These are phyloP conservation scores for Mylabris sibirica DNA, from an alignment of 2,888 invertebrate species.

Conservation along the genomic window DNA sequence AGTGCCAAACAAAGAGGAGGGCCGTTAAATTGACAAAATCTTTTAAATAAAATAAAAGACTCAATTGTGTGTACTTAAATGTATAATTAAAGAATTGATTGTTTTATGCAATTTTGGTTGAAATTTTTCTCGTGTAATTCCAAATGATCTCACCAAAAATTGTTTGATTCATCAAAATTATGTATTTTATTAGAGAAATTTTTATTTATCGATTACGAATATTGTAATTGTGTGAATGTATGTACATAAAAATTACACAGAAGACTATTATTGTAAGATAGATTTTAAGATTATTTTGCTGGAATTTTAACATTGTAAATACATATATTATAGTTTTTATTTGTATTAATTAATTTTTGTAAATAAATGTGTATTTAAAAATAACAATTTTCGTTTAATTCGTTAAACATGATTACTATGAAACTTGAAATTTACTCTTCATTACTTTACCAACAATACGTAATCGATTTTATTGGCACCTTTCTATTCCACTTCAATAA, in stretches of 20 bases:
- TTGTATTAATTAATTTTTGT: constrained; percentile 58
- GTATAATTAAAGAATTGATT: constrained; percentile 6
- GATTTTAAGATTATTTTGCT: constrained; percentile 47
- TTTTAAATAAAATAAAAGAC: constrained; percentile 37
- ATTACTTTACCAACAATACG: neutral
- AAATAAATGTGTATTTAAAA: constrained; percentile 59
- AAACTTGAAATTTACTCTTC: neutral
- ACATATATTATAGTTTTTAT: constrained; percentile 54
- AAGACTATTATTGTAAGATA: constrained; percentile 54
- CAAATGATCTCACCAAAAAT: constrained; percentile 33
- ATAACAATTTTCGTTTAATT: constrained; percentile 19
- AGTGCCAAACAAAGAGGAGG: constrained; percentile 44
- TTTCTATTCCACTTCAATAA: too few relatives aligned
- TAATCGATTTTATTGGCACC: neutral
- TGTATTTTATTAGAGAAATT: constrained; percentile 14
- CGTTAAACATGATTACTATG: too few relatives aligned
- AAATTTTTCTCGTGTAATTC: constrained; percentile 18
- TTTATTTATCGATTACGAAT: constrained; percentile 33
- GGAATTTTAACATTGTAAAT: constrained; percentile 55
- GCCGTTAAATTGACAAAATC: neutral
- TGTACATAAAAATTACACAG: constrained; percentile 48
- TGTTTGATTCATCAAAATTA: neutral
- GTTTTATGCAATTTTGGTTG: constrained; percentile 20
- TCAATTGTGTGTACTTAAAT: constrained; percentile 27
- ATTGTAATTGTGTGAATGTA: constrained; percentile 45